phyloP scores from a whole-genome alignment of 2,797 vertebrate species.

The Gouania willdenowi region DNA sequence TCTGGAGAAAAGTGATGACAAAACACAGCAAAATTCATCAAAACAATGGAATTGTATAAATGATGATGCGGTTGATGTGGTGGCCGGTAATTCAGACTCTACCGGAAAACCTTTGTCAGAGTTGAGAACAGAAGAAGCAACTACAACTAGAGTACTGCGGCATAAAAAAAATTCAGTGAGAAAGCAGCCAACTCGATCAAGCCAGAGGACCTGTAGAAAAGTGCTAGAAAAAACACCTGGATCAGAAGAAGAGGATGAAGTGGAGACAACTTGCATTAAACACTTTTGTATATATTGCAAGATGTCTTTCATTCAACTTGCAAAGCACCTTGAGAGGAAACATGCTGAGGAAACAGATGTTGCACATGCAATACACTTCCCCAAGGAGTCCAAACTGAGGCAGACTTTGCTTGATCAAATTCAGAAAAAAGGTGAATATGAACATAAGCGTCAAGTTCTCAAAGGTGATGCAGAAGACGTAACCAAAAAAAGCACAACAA shows the following conservation, averaged over 20 bases:
- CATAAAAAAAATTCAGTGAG: constrained; percentile 15
- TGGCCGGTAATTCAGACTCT: constrained; percentile 2
- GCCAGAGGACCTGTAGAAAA: constrained; percentile 49
- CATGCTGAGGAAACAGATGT: constrained; percentile 62
- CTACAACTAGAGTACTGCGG: not conserved
- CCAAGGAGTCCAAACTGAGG: constrained; percentile 66
- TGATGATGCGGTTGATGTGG: constrained; percentile 16
- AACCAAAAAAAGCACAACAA: constrained; percentile 47
- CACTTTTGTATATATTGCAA: constrained; percentile 70
- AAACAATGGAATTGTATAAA: constrained; percentile 17
- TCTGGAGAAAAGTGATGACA: not conserved
- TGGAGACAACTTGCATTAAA: constrained; percentile 46
- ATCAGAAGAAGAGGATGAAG: constrained; percentile 11
- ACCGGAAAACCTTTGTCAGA: constrained; percentile 11
- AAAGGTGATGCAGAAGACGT: constrained; percentile 54
- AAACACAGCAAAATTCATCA: not conserved
- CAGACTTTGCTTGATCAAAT: constrained; percentile 62
- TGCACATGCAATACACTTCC: constrained; percentile 60
- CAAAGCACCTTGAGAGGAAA: constrained; percentile 63
- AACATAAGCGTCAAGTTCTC: constrained; percentile 56
- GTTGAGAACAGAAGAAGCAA: not conserved
- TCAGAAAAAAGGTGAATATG: constrained; percentile 62
- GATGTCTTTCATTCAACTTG: constrained; percentile 53
- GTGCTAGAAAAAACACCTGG: constrained; percentile 15
- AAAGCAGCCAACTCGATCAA: constrained; percentile 40